Evolutionary conservation across 2,888 invertebrate genomes (phyloP).

Genomic region (Drosophila kanekoi): DNA sequence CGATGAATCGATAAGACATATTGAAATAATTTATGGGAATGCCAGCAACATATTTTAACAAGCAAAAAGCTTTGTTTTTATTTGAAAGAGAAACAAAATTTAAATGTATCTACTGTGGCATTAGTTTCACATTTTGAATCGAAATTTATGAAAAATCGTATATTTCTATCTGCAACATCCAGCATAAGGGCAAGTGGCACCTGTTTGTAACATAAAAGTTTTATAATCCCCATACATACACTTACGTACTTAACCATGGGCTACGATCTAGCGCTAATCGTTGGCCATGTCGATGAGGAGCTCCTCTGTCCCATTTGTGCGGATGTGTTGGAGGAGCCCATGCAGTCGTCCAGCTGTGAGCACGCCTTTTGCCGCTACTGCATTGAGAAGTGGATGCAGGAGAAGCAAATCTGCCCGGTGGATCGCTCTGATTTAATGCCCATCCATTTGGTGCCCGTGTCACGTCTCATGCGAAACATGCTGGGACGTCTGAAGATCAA

Average conservation of each 20-base stretch:
- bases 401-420: conserved; percentile 63
- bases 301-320: conserved; percentile 64
- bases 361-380: conserved; percentile 62
- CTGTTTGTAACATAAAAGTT: not conserved
- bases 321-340: conserved; percentile 63
- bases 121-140: conserved; percentile 47
- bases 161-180: conserved; percentile 28
- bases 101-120: conserved; percentile 18
- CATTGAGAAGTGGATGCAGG: conserved; percentile 62
- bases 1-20: not conserved
- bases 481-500: conserved; percentile 53
- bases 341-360: conserved; percentile 62
- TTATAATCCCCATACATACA: not conserved
- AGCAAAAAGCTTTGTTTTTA: not conserved
- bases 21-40: not conserved
- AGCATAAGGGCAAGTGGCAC: conserved; percentile 20
- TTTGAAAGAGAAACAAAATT: not conserved
- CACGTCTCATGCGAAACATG: conserved; percentile 71
- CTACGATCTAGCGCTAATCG: conserved; percentile 53
- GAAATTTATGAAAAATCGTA: conserved; percentile 49
- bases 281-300: conserved; percentile 67
- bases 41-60: too few relatives aligned
- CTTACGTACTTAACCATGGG: conserved; percentile 44
- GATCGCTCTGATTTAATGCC: conserved; percentile 53
- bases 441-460: conserved; percentile 45